Evolutionary conservation across 2,797 vertebrate genomes (phyloP), one percentile per base, ranked within the genome.

Genomic region (Rhynchonycteris naso): DNA sequence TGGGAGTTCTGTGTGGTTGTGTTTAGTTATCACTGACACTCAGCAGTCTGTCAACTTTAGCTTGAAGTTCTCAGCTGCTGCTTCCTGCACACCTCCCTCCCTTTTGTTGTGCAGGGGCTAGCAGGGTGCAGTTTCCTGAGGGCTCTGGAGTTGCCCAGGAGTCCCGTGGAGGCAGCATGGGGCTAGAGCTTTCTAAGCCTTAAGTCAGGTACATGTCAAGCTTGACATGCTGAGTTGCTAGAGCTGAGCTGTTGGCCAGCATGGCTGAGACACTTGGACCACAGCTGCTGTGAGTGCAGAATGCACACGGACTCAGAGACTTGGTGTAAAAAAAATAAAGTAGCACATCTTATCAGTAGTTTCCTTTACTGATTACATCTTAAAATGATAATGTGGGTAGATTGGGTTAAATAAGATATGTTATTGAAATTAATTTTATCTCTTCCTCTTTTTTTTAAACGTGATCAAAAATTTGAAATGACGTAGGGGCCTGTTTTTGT

Each of bases 271-370:
- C 14, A 8, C 30, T n/a, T 22, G 35, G 18, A 24, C 4, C 4
- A 1, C 12, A 50, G 63, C 50, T 58, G 47, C 33, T 9, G 0
- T 16, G 61, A 59, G 33, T 7, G 5, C 43, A 47, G 22, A 33
- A 11, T 4, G 26, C 28, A 13, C 0, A 0, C 7, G 28, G 47
- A n/a, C 24, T 2, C 0, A 5, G 54, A 28, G 54, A 47, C 19
- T 21, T 6, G 2, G 22, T 28, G 12, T 33, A 30, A 56, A 50
- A n/a, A 43, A 72, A 75, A 28, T n/a, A 56, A 16, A 5, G 15
- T 50, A n/a, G 26, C 13, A 30, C 1, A 2, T 43, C 28, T 43
- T 6, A 3, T 43, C 18, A 0, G 4, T 19, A 1, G 28, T 9
- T 75, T 47, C 38, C n/a, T 50, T 5, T 69, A 3, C 4, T 15